Percentiles rank a stretch among this genome's conserved stretches.
Evolutionary conservation across 2,113 vertebrate genomes (phyloP).

Genomic region (Spea bombifrons): DNA sequence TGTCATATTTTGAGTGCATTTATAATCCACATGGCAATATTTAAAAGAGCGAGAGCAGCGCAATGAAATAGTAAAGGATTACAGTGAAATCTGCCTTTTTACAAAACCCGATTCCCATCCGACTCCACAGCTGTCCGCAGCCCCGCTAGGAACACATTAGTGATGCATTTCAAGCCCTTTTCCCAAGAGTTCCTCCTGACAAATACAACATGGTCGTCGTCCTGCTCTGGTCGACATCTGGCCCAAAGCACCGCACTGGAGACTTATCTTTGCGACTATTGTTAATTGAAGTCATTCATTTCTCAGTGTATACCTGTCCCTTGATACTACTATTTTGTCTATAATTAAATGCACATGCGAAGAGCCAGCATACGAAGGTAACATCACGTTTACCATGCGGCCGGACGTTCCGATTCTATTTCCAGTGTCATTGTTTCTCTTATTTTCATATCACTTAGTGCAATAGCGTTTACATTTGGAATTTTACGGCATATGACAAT

Average conservation of each 20-base stretch:
- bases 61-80: not conserved
- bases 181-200: conserved; percentile 28
- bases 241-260: conserved; percentile 9
- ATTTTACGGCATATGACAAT: no score
- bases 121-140: conserved; percentile 23
- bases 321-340: not conserved
- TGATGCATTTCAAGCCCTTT: conserved; percentile 18
- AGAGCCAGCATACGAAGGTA: not conserved
- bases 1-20: no score
- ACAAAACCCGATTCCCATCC: not conserved
- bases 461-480: no score
- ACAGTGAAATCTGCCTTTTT: not conserved
- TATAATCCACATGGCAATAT: no score
- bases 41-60: no score
- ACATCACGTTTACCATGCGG: conserved; percentile 15
- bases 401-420: no score
- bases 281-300: conserved; percentile 18
- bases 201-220: conserved; percentile 10
- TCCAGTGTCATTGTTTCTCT: no score
- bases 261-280: not conserved
- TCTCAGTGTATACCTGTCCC: not conserved
- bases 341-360: conserved; percentile 1
- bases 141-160: conserved; percentile 24
- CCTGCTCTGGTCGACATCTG: conserved; percentile 24
- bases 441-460: no score